phyloP scores from a whole-genome alignment of 2,113 vertebrate genomes.

The Gasterosteus nipponicus region DNA sequence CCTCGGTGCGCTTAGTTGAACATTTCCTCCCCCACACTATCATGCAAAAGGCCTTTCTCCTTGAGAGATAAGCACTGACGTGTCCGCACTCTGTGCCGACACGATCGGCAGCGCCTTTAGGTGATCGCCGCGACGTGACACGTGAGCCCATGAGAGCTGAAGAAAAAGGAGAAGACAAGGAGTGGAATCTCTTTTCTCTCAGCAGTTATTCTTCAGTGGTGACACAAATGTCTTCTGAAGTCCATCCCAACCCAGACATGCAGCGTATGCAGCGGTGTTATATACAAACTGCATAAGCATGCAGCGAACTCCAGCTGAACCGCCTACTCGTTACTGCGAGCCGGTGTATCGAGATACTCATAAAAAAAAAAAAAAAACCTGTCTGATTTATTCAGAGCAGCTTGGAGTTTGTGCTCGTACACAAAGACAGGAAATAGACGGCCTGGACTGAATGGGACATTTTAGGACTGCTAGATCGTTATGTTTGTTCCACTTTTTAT shows the following conservation, averaged over 20 bases:
- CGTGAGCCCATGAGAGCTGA: conserved; percentile 9
- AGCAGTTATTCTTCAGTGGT: conserved; percentile 21
- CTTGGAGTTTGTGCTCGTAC: conserved; percentile 39
- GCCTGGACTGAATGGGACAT: conserved; percentile 25
- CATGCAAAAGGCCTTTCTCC: conserved; percentile 26
- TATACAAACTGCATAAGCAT: conserved; percentile 27
- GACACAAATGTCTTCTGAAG: conserved; percentile 36
- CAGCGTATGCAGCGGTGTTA: conserved; percentile 39
- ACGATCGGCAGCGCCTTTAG: conserved; percentile 32
- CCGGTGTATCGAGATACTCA: conserved; percentile 30
- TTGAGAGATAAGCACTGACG: conserved; percentile 23
- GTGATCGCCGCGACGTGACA: conserved; percentile 37
- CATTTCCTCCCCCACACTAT: neutral
- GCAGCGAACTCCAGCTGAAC: conserved; percentile 51
- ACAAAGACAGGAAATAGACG: conserved; percentile 32
- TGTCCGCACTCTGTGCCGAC: conserved; percentile 35
- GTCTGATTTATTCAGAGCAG: conserved; percentile 20
- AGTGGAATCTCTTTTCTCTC: conserved; percentile 11
- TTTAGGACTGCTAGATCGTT: neutral
- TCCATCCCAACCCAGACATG: conserved; percentile 30
- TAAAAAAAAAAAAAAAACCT: too few relatives aligned
- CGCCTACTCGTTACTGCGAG: conserved; percentile 31
- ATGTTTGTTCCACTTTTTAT: neutral
- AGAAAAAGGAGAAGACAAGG: conserved; percentile 26
- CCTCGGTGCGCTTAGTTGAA: neutral